Evolutionary conservation across 35 echinoderm and acorn worm species (phyloP), one percentile per base, ranked within the genome.

Genomic region (Stichopus chloronotus): DNA sequence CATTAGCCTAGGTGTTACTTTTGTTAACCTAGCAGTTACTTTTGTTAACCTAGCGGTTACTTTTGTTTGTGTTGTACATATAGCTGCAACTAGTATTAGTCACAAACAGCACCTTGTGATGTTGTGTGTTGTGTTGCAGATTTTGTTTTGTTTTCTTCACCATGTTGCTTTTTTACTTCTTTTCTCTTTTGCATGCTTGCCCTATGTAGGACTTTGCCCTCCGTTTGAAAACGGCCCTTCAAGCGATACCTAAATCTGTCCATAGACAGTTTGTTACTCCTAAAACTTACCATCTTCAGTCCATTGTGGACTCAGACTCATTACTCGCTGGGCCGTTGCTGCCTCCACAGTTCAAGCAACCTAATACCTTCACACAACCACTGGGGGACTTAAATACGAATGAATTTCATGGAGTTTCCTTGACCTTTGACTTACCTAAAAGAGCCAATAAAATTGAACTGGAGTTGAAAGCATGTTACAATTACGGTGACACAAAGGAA

Each of bases 151-250:
- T 43, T 43, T 43, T 43, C 30, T 19, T 65, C 61, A 65, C 61
- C 2, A 65, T 65, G 61, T 65, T 43, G 61, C 61, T 23, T 88
- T 65, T 88, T 10, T 85, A 55, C 58, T 88, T 69, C 19, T 88
- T 88, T 85, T 85, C 52, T 85, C 56, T 54, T 58, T 22, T 60
- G n/a, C 86, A 63, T 88, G 86, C 86, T 14, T 88, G 17, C 86
- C 10, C 20, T 10, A 10, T 25, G 22, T 65, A 88, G 86, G 86
- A 88, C 22, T 88, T 88, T 88, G 86, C 86, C 52, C 52, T 63
- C 57, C 54, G 61, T 25, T 88, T 88, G 24, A 88, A 69, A 88
- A 58, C 11, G 58, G 86, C 86, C 86, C 86, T 88, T 20, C 86
- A 88, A 52, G 86, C 86, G 21, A 60, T 88, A 60, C 86, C 86